These are phyloP conservation scores for Hecatera dysodea DNA, from an alignment of 2,888 invertebrate species.

Conservation along the genomic window DNA sequence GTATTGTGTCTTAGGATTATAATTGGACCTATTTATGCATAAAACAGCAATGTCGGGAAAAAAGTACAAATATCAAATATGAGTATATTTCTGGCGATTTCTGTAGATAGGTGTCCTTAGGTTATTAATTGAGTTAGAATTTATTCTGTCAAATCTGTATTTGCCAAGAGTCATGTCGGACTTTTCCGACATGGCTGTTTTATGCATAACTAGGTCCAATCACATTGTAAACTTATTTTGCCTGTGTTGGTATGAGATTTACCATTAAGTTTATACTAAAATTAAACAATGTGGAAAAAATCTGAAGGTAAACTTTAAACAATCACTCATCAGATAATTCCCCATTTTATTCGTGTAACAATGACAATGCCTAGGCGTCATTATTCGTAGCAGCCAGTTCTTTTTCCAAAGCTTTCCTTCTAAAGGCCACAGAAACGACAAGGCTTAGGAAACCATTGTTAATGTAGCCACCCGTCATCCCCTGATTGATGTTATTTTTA, in stretches of 20 bases:
- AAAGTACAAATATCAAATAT: too few species aligned
- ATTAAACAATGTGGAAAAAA: not conserved
- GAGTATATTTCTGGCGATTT: too few species aligned
- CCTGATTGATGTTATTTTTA: slow-evolving; percentile 85
- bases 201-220: too few species aligned
- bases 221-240: too few species aligned
- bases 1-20: not conserved
- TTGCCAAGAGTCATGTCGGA: too few species aligned
- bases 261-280: not conserved
- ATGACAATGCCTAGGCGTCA: slow-evolving; percentile 49
- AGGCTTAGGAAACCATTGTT: slow-evolving; percentile 77
- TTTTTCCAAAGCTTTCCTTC: slow-evolving; percentile 62
- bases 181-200: too few species aligned
- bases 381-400: slow-evolving; percentile 37
- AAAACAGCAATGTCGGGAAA: too few species aligned
- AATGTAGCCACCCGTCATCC: slow-evolving; percentile 60
- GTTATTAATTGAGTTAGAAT: too few species aligned
- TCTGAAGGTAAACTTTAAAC: not conserved
- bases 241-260: too few species aligned
- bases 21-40: too few species aligned
- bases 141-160: too few species aligned
- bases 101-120: too few species aligned
- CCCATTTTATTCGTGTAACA: slow-evolving; percentile 39
- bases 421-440: slow-evolving; percentile 68
- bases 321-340: slow-evolving; percentile 6